Evolutionary conservation across 2,113 vertebrate species (phyloP).

Genomic region (Castor canadensis): DNA sequence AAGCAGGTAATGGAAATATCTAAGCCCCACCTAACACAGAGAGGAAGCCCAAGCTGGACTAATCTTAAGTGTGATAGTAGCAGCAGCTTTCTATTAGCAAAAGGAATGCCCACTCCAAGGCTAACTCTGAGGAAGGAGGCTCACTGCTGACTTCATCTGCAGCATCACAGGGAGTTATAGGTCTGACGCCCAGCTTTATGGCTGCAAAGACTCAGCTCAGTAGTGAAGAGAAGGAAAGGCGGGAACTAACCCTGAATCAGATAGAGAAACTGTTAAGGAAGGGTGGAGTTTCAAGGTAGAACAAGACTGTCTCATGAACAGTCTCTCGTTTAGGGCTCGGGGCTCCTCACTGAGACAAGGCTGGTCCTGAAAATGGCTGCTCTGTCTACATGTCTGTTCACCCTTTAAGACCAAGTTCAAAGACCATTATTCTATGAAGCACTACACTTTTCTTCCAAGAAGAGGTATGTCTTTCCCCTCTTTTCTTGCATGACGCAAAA

Average conservation of each 20-base stretch:
- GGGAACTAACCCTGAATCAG: background rate
- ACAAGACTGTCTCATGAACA: no score
- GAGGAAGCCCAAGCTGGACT: background rate
- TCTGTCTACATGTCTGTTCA: background rate
- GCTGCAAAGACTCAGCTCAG: background rate
- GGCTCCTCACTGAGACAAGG: background rate
- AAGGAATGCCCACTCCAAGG: rapidly evolving
- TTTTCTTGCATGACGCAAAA: background rate
- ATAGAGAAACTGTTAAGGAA: background rate
- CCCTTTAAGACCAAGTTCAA: background rate
- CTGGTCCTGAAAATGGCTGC: background rate
- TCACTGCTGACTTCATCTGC: background rate
- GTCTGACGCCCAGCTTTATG: background rate
- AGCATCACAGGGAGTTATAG: background rate
- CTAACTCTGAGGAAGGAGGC: background rate
- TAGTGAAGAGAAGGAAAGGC: background rate
- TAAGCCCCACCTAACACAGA: background rate
- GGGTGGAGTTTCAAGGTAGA: background rate
- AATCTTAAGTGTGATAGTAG: no score
- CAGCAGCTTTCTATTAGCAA: background rate
- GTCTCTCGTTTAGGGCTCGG: background rate
- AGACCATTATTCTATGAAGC: background rate
- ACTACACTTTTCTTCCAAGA: background rate
- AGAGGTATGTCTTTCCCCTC: background rate
- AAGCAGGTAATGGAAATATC: no score